Evolutionary conservation across 2,797 vertebrate species (phyloP).

Genomic region (Poeciliopsis presidionis): DNA sequence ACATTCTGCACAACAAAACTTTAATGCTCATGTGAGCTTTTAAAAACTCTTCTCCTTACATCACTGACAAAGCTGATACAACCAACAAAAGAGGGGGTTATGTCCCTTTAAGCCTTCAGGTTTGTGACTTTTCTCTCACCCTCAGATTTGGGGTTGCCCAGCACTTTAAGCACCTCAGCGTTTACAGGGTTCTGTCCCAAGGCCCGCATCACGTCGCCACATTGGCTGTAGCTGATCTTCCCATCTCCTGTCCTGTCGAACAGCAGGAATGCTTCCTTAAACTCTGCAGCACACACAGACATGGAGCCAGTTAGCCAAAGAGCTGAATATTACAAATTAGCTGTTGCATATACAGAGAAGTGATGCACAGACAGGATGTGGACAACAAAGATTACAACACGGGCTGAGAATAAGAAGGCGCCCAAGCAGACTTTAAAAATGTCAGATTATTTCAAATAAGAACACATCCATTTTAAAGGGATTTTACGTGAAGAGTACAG

Average conservation of each 20-base stretch:
- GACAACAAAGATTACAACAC: conserved; percentile 15
- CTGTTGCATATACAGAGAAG: not conserved
- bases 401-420: conserved; percentile 10
- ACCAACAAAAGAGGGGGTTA: not conserved
- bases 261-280: conserved; percentile 95
- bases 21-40: not conserved
- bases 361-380: conserved; percentile 9
- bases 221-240: conserved; percentile 91
- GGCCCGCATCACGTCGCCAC: conserved; percentile 94
- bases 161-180: conserved; percentile 94
- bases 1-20: not conserved
- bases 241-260: conserved; percentile 94
- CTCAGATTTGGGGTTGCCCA: conserved; percentile 94
- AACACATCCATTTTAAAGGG: not conserved
- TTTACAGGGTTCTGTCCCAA: conserved; percentile 96
- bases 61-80: no score
- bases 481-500: not conserved
- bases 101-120: not conserved
- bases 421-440: conserved; percentile 29
- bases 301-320: conserved; percentile 6
- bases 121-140: conserved; percentile 76
- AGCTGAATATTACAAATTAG: not conserved
- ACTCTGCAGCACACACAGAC: conserved; percentile 81
- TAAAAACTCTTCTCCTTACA: not conserved
- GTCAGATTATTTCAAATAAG: conserved; percentile 14